These are phyloP conservation scores for Malacoraja senta DNA, from an alignment of 2,797 vertebrate species.

Conservation along the genomic window DNA sequence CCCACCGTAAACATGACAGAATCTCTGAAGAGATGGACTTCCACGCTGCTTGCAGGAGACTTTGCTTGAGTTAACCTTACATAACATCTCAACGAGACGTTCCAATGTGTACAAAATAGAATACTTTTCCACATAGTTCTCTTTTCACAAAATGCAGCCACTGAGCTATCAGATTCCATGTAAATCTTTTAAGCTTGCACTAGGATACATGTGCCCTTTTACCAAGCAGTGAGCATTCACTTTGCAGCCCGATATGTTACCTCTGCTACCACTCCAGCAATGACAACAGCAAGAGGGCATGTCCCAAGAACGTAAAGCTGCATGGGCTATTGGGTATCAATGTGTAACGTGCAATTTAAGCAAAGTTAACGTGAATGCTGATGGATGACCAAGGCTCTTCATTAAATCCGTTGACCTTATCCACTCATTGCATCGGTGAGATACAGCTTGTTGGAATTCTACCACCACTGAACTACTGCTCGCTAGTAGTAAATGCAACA, in stretches of 20 bases:
- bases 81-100: neutral
- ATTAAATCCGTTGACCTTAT: neutral
- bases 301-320: neutral
- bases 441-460: neutral
- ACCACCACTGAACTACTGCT: neutral
- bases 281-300: neutral
- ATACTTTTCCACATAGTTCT: neutral
- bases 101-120: constrained; percentile 13
- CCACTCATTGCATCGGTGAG: neutral
- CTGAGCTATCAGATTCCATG: neutral
- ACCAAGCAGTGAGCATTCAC: neutral
- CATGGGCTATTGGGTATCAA: neutral
- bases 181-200: neutral
- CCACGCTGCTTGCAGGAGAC: neutral
- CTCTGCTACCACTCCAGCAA: constrained; percentile 6
- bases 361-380: neutral
- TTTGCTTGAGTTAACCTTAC: neutral
- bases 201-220: neutral
- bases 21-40: neutral
- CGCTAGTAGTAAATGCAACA: neutral
- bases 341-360: constrained; percentile 8
- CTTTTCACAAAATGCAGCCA: constrained; percentile 1
- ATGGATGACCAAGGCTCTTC: neutral
- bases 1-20: neutral
- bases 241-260: neutral